Conservation (phyloP, 2,888 invertebrate species). For the Pollenia amentaria region DNA sequence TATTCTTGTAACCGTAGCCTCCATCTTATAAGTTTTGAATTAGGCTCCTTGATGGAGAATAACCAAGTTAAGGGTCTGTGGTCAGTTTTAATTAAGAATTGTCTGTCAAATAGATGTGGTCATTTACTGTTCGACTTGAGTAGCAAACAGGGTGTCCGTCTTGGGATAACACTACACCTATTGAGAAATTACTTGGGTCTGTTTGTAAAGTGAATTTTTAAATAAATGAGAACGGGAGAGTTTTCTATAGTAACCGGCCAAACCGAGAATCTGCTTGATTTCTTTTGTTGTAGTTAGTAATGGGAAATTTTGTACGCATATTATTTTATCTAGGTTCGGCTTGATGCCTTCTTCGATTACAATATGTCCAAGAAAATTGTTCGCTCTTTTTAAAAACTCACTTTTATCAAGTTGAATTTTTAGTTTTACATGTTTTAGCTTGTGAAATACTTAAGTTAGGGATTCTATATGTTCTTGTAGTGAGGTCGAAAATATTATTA, state of each 20-base stretch:
- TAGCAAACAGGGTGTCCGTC: conserved; percentile 45
- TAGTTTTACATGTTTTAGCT: conserved; percentile 12
- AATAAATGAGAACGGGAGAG: conserved; percentile 30
- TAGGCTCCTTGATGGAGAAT: conserved; percentile 8
- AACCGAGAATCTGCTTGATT: conserved; percentile 62
- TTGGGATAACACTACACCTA: conserved; percentile 58
- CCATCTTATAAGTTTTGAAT: conserved; percentile 41
- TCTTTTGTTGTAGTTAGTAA: conserved; percentile 65
- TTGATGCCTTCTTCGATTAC: conserved; percentile 54
- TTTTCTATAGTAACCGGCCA: background rate
- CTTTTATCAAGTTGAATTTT: conserved; percentile 33
- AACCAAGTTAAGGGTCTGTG: conserved; percentile 20
- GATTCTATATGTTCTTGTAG: conserved; percentile 35
- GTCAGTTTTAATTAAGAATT: conserved; percentile 1
- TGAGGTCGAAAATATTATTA: conserved; percentile 31
- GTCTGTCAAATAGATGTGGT: conserved; percentile 39
- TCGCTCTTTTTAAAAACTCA: conserved; percentile 20
- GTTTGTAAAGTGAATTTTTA: conserved; percentile 42
- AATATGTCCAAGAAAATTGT: conserved; percentile 29
- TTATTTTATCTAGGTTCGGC: conserved; percentile 46
- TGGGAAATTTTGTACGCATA: conserved; percentile 40
- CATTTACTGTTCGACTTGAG: conserved; percentile 38
- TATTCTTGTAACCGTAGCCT: conserved; percentile 31
- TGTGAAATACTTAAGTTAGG: conserved; percentile 1
- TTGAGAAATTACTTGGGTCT: conserved; percentile 50